A percentile compares a stretch with the other conserved stretches of the same genome.
phyloP scores from a whole-genome alignment of 2,113 vertebrate genomes.

The Kobus ellipsiprymnus region DNA sequence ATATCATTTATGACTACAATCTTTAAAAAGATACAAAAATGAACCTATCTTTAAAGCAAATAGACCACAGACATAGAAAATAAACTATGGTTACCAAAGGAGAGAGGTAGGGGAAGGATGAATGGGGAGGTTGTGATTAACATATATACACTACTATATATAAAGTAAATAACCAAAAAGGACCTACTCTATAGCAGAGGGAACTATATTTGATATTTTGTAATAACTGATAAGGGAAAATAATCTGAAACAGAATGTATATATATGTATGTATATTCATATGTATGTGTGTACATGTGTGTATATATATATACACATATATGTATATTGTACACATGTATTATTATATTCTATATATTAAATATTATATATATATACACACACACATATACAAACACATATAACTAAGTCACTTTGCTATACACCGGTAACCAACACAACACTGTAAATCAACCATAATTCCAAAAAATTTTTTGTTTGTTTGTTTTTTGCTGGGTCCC shows the following conservation, averaged over 20 bases:
- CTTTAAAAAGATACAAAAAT: background rate
- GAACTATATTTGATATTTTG: background rate
- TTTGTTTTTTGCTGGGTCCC: background rate
- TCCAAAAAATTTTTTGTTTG: background rate
- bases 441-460: background rate
- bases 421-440: background rate
- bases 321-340: background rate
- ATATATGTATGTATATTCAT: too few species aligned
- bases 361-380: fast-evolving
- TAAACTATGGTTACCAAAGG: background rate
- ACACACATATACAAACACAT: background rate
- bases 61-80: background rate
- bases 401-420: background rate
- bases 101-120: background rate
- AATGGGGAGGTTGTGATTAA: background rate
- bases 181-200: background rate
- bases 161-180: background rate
- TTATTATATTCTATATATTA: background rate
- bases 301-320: background rate
- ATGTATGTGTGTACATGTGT: background rate
- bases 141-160: background rate
- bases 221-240: background rate
- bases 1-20: background rate
- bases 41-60: background rate
- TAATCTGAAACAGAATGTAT: background rate